Conservation (phyloP, 2,113 vertebrate genomes). For the Anguilla rostrata region DNA sequence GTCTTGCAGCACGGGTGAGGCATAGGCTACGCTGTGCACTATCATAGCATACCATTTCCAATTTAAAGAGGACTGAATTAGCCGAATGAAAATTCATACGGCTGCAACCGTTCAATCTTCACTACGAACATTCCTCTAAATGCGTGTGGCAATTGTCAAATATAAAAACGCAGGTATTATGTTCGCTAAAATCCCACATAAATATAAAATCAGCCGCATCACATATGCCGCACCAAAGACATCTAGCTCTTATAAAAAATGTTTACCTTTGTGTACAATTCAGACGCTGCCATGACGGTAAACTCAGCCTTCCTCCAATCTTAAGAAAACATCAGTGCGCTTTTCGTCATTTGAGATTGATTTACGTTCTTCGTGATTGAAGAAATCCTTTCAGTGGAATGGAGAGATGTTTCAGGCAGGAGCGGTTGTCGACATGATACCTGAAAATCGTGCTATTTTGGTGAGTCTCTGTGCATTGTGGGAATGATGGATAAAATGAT, state of each 20-base stretch:
- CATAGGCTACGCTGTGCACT: background rate
- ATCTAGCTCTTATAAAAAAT: background rate
- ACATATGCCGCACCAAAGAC: slow-evolving; percentile 1
- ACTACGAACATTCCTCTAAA: background rate
- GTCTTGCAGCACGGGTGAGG: slow-evolving; percentile 1
- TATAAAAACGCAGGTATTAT: background rate
- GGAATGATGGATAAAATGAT: slow-evolving; percentile 69
- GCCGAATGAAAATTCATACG: background rate
- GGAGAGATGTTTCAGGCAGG: slow-evolving; percentile 56
- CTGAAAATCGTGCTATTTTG: slow-evolving; percentile 53
- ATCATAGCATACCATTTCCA: background rate
- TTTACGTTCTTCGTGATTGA: slow-evolving; percentile 36
- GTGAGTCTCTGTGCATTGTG: slow-evolving; percentile 78
- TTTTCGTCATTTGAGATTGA: background rate
- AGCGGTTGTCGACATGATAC: slow-evolving; percentile 62
- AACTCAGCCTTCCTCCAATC: slow-evolving; percentile 53
- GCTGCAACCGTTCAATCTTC: background rate
- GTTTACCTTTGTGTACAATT: slow-evolving; percentile 85
- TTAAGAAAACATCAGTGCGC: slow-evolving; percentile 42
- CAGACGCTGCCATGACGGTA: slow-evolving; percentile 76
- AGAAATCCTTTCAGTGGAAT: slow-evolving; percentile 33
- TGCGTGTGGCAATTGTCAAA: background rate
- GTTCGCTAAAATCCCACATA: background rate
- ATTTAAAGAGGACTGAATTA: background rate
- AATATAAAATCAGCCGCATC: background rate